Evolutionary conservation across 2,888 invertebrate species (phyloP).

Genomic region (Copidosoma aretas): DNA sequence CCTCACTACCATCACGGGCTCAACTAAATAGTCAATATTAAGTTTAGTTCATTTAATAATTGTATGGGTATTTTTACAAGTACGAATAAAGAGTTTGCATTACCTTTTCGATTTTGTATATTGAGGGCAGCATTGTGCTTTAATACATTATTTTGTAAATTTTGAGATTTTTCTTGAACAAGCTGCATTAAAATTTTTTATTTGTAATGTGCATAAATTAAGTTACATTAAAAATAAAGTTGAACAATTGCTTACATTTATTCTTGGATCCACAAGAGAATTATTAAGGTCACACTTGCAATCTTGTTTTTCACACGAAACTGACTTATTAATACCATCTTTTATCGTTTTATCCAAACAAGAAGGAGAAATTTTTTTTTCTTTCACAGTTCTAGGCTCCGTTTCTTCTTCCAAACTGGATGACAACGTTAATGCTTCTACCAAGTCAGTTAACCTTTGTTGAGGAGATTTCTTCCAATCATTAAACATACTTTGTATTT

Average conservation of each 20-base stretch:
- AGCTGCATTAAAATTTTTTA: constrained; percentile 13
- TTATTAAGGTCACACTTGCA: constrained; percentile 27
- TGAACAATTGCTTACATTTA: constrained; percentile 12
- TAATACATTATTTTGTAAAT: constrained; percentile 12
- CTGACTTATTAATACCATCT: constrained; percentile 27
- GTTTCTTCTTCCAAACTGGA: constrained; percentile 33
- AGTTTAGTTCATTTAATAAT: no score
- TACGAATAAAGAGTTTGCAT: not conserved
- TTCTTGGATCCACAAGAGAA: constrained; percentile 2
- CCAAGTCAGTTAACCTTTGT: constrained; percentile 51
- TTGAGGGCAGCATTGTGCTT: constrained; percentile 8
- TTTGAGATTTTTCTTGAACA: constrained; percentile 23
- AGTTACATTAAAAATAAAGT: not conserved
- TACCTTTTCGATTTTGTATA: constrained; percentile 28
- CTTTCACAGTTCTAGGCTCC: constrained; percentile 31
- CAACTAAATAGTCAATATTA: constrained; percentile 11
- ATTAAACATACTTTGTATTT: constrained; percentile 51
- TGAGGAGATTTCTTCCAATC: constrained; percentile 52
- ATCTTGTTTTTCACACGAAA: constrained; percentile 30
- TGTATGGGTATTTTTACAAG: no score
- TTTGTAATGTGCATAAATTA: not conserved
- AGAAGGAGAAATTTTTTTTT: constrained; percentile 32
- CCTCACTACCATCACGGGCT: not conserved
- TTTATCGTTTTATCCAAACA: constrained; percentile 30
- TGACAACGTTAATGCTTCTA: constrained; percentile 46